Percentiles rank a stretch among this genome's conserved stretches.
Evolutionary conservation across 2,113 vertebrate species (phyloP).

Genomic region (Silurus meridionalis): DNA sequence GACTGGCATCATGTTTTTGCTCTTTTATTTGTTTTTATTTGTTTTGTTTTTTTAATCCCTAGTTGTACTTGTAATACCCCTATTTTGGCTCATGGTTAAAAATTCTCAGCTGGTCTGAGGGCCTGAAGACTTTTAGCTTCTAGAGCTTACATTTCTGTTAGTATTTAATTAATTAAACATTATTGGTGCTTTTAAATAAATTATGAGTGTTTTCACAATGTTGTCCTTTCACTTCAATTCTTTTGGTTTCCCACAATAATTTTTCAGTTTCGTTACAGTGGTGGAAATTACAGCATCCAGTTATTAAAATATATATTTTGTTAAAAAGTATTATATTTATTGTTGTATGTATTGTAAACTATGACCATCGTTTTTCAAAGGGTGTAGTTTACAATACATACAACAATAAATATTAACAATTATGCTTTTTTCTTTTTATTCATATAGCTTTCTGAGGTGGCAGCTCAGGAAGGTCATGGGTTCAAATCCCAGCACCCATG

Average conservation of each 20-base stretch:
- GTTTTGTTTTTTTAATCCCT: background rate
- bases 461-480: too few species aligned
- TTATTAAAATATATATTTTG: background rate
- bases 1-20: background rate
- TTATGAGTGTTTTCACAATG: conserved; percentile 1
- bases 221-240: background rate
- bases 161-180: conserved; percentile 17
- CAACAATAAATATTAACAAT: too few species aligned
- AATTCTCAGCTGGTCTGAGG: conserved; percentile 54
- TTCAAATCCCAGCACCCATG: too few species aligned
- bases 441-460: too few species aligned
- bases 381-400: background rate
- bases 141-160: background rate
- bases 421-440: too few species aligned
- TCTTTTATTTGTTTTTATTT: background rate
- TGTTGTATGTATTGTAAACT: background rate
- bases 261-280: background rate
- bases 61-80: background rate
- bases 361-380: background rate
- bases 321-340: background rate
- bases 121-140: conserved; percentile 3
- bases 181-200: conserved; percentile 19
- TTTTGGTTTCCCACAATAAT: background rate
- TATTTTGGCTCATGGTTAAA: conserved; percentile 7
- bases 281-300: background rate